Evolutionary conservation across 2,888 invertebrate species (phyloP).

Genomic region (Pyralis farinalis): DNA sequence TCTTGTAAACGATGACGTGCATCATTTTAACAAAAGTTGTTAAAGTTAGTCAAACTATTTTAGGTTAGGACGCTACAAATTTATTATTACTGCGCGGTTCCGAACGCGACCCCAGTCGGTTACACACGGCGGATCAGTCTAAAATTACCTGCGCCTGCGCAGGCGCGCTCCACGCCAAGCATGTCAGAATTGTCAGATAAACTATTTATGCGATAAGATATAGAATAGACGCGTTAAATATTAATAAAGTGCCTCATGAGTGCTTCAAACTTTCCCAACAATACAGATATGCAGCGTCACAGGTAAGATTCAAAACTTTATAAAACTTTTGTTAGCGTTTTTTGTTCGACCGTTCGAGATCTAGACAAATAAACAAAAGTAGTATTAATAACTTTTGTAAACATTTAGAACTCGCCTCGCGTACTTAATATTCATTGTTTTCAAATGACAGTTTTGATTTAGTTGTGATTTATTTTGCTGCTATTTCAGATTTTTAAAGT

Average conservation of each 20-base stretch:
- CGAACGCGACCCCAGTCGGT: conserved; percentile 47
- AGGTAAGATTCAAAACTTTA: conserved; percentile 59
- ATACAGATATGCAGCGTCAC: conserved; percentile 61
- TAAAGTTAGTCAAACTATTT: conserved; percentile 30
- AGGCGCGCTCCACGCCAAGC: conserved; percentile 55
- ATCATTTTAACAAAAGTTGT: conserved; percentile 2
- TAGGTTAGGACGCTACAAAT: conserved; percentile 34
- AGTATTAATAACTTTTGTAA: conserved; percentile 55
- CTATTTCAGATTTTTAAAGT: background rate
- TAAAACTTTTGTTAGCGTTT: conserved; percentile 37
- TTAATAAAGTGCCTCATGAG: conserved; percentile 38
- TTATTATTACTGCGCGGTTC: conserved; percentile 29
- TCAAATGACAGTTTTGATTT: background rate
- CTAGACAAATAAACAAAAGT: conserved; percentile 38
- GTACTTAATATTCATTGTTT: conserved; percentile 40
- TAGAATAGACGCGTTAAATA: conserved; percentile 53
- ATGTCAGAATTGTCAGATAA: conserved; percentile 62
- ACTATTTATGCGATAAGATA: conserved; percentile 63
- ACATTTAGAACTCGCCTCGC: conserved; percentile 45
- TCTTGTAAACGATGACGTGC: background rate
- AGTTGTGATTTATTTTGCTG: conserved; percentile 17
- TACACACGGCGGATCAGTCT: conserved; percentile 69
- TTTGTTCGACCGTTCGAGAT: conserved; percentile 35
- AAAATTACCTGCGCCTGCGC: conserved; percentile 73
- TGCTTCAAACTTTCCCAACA: conserved; percentile 37